Conservation (phyloP, 2,797 vertebrate species). For the Pelobates cultripes region DNA sequence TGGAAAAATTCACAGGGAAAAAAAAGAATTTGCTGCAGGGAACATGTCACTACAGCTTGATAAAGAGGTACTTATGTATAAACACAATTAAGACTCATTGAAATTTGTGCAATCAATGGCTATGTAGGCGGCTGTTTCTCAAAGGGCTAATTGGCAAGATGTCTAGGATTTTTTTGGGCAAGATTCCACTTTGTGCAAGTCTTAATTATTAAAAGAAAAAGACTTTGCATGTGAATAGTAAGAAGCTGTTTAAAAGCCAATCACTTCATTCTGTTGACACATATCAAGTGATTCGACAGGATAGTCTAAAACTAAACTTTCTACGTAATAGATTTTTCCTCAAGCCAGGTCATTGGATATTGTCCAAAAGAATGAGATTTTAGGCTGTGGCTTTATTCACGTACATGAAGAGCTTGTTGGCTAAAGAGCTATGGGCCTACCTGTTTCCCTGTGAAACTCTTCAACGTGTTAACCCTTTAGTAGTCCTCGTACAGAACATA, state of each 20-base stretch:
- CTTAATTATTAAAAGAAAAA: slow-evolving; percentile 28
- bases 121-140: slow-evolving; percentile 17
- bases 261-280: background rate
- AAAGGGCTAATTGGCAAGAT: slow-evolving; percentile 32
- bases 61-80: slow-evolving; percentile 28
- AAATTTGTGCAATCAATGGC: slow-evolving; percentile 23
- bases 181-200: slow-evolving; percentile 1
- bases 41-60: slow-evolving; percentile 25
- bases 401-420: too few species aligned
- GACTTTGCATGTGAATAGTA: background rate
- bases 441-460: too few species aligned
- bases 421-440: too few species aligned
- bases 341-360: too few species aligned
- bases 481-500: too few species aligned
- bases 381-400: too few species aligned
- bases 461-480: too few species aligned
- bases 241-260: background rate
- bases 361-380: too few species aligned
- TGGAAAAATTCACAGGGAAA: slow-evolving; percentile 12
- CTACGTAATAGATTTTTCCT: too few species aligned
- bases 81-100: slow-evolving; percentile 28
- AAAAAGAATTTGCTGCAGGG: slow-evolving; percentile 28
- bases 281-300: too few species aligned
- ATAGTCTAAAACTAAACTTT: too few species aligned
- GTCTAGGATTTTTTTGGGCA: slow-evolving; percentile 17